phyloP scores from a whole-genome alignment of 2,888 invertebrate genomes.

The Chrysolina haemoptera region DNA sequence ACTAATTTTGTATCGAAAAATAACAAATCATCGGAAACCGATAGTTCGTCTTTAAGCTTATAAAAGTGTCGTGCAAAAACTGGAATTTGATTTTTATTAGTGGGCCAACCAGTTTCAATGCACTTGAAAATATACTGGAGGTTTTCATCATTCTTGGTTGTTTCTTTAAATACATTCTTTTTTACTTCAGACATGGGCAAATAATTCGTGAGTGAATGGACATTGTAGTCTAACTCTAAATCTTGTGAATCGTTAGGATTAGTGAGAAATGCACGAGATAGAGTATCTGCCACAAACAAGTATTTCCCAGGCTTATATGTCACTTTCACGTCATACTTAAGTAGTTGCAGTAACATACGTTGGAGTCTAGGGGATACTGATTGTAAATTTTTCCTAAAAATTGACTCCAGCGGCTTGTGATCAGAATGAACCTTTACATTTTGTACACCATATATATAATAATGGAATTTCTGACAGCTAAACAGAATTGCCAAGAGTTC shows the following conservation, averaged over 20 bases:
- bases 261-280: too few relatives aligned
- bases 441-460: conserved; percentile 40
- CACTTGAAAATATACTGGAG: not conserved
- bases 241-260: too few relatives aligned
- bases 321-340: too few relatives aligned
- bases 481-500: conserved; percentile 45
- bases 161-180: too few relatives aligned
- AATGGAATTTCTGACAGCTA: not conserved
- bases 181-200: too few relatives aligned
- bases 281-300: too few relatives aligned
- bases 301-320: too few relatives aligned
- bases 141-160: not conserved
- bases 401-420: conserved; percentile 60
- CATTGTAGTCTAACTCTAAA: too few relatives aligned
- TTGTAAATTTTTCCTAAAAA: conserved; percentile 57
- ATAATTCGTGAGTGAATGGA: too few relatives aligned
- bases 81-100: not conserved
- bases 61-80: not conserved
- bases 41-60: not conserved
- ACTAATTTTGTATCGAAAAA: not conserved
- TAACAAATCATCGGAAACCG: not conserved
- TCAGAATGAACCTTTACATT: conserved; percentile 55
- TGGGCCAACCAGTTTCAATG: not conserved
- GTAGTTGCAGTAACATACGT: too few relatives aligned
- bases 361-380: conserved; percentile 55